Evolutionary conservation across 2,797 vertebrate species (phyloP).

Genomic region (Macroramphosus scolopax): DNA sequence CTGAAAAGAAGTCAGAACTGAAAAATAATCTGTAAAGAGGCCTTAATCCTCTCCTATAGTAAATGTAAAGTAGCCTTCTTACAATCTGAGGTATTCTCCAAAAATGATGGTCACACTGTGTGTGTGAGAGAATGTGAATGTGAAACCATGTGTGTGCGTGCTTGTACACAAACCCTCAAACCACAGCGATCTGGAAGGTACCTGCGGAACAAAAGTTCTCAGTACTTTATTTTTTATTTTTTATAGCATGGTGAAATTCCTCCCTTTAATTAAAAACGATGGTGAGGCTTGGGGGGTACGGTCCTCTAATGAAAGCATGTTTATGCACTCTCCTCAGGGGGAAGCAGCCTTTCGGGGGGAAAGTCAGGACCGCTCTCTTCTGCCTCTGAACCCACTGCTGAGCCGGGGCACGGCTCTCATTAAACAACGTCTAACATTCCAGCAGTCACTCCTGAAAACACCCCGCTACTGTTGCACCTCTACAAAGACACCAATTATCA

Average conservation of each 20-base stretch:
- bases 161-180: no score
- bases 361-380: background rate
- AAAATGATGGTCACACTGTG: no score
- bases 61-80: no score
- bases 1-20: no score
- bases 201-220: no score
- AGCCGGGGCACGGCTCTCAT: slow-evolving; percentile 53
- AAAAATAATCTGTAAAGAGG: no score
- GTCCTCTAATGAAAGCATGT: slow-evolving; percentile 67
- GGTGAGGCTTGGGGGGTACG: slow-evolving; percentile 29
- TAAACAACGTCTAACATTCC: slow-evolving; percentile 68
- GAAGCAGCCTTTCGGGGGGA: slow-evolving; percentile 9
- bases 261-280: slow-evolving; percentile 62
- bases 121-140: no score
- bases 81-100: no score
- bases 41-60: no score
- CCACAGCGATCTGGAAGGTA: no score
- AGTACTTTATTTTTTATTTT: slow-evolving; percentile 16
- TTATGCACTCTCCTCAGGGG: slow-evolving; percentile 54
- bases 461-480: slow-evolving; percentile 47
- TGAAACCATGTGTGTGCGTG: no score
- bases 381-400: slow-evolving; percentile 40
- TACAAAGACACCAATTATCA: slow-evolving; percentile 57
- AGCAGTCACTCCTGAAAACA: slow-evolving; percentile 56
- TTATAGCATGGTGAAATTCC: slow-evolving; percentile 45